These are phyloP conservation scores for Paramuricea clavata DNA, from an alignment of 92 coral and sea anemone genomes.

Conservation along the genomic window DNA sequence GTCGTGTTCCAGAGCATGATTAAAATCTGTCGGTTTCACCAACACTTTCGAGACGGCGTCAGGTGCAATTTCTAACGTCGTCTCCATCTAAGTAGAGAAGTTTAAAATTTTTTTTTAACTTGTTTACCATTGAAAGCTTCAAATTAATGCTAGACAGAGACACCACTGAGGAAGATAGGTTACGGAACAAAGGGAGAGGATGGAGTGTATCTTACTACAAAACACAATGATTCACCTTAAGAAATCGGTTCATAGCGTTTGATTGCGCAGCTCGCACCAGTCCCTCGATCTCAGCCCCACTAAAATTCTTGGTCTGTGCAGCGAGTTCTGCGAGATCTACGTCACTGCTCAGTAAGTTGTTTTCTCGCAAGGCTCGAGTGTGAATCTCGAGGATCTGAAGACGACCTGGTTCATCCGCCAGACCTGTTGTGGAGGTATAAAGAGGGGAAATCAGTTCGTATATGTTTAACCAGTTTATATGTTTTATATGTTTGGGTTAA, in stretches of 20 bases:
- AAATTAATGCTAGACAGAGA: neutral
- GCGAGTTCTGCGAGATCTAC: slow-evolving; percentile 89
- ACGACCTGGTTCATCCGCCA: slow-evolving; percentile 94
- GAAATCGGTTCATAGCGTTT: slow-evolving; percentile 94
- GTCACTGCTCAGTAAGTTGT: slow-evolving; percentile 80
- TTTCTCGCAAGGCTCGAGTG: slow-evolving; percentile 89
- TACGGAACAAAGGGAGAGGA: no score
- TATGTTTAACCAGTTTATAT: no score
- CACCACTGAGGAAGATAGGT: neutral
- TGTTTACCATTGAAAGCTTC: neutral
- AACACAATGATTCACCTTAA: slow-evolving; percentile 69
- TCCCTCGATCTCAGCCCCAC: slow-evolving; percentile 99
- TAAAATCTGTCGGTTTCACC: slow-evolving; percentile 81
- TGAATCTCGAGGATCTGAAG: slow-evolving; percentile 95
- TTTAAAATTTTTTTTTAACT: neutral
- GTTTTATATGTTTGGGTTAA: no score
- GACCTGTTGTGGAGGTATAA: slow-evolving; percentile 49
- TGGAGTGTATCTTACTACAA: no score
- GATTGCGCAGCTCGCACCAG: slow-evolving; percentile 98
- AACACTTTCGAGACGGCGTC: slow-evolving; percentile 85
- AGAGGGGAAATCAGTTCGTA: no score
- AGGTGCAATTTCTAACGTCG: slow-evolving; percentile 95
- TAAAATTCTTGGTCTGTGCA: slow-evolving; percentile 94
- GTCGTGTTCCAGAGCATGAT: slow-evolving; percentile 92
- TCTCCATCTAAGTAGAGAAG: slow-evolving; percentile 74